phyloP scores from a whole-genome alignment of 2,888 invertebrate genomes.

The Drosophila testacea region DNA sequence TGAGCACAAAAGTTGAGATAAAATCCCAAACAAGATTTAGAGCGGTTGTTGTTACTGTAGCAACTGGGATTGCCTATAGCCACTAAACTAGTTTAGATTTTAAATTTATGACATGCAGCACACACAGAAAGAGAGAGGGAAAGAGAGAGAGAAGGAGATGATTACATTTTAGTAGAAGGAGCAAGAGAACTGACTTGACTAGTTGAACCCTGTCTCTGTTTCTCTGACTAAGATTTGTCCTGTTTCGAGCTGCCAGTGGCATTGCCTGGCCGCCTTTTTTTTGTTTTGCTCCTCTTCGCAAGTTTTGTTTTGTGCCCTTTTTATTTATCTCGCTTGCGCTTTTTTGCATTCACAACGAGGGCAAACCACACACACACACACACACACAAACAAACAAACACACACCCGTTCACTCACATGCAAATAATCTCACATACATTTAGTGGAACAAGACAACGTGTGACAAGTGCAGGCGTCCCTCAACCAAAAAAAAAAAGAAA shows the following conservation, averaged over 20 bases:
- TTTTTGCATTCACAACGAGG: conserved; percentile 74
- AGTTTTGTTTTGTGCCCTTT: conserved; percentile 26
- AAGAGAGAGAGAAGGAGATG: background rate
- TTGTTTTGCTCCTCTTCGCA: conserved; percentile 42
- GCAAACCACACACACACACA: conserved; percentile 48
- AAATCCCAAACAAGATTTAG: conserved; percentile 8
- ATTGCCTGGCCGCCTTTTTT: conserved; percentile 38
- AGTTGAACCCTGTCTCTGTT: background rate
- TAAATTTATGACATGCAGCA: conserved; percentile 24
- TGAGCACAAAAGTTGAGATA: background rate
- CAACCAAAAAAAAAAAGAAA: conserved; percentile 16
- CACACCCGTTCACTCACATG: conserved; percentile 42
- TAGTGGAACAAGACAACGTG: conserved; percentile 57
- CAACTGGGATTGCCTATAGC: conserved; percentile 19
- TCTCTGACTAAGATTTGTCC: conserved; percentile 9
- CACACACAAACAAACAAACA: conserved; percentile 17
- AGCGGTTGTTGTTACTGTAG: conserved; percentile 9
- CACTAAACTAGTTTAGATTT: conserved; percentile 38
- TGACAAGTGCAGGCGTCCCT: conserved; percentile 65
- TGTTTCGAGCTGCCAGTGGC: conserved; percentile 46
- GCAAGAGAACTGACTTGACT: conserved; percentile 13
- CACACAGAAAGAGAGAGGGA: background rate
- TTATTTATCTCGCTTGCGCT: conserved; percentile 67
- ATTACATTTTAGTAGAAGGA: background rate
- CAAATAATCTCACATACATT: conserved; percentile 62